Percentiles rank a stretch among this genome's conserved stretches.
phyloP scores from a whole-genome alignment of 2,797 vertebrate genomes.

The Lutjanus argentimaculatus region DNA sequence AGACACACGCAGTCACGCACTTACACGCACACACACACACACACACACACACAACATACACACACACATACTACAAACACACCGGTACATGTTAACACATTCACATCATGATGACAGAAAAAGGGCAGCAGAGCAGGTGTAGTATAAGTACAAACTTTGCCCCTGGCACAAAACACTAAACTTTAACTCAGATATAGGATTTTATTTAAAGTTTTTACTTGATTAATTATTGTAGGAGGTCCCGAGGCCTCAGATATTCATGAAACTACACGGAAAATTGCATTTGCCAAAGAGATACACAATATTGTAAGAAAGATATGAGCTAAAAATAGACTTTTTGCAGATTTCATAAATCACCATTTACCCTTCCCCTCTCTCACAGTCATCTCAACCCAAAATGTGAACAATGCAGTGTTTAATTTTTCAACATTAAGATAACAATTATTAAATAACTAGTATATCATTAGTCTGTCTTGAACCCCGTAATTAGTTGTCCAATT shows the following conservation, averaged over 20 bases:
- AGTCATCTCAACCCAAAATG: conserved; percentile 24
- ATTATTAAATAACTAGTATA: conserved; percentile 38
- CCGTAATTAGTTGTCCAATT: conserved; percentile 39
- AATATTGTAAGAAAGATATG: not conserved
- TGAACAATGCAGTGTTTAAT: conserved; percentile 14
- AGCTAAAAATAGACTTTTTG: conserved; percentile 5
- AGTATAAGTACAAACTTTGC: conserved; percentile 51
- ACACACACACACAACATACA: conserved; percentile 27
- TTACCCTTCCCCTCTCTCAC: not conserved
- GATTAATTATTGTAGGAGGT: conserved; percentile 21
- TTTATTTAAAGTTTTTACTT: conserved; percentile 32
- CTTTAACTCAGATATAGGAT: conserved; percentile 34
- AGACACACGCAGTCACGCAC: conserved; percentile 24
- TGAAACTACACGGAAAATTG: not conserved
- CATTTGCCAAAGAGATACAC: not conserved
- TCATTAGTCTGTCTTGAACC: conserved; percentile 46
- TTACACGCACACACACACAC: conserved; percentile 27
- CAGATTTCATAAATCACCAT: not conserved
- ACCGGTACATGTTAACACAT: conserved; percentile 52
- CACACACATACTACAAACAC: conserved; percentile 37
- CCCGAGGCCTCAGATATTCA: conserved; percentile 23
- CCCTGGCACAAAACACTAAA: conserved; percentile 37
- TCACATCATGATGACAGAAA: conserved; percentile 48
- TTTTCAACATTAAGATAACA: conserved; percentile 29
- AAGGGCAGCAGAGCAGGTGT: conserved; percentile 62